phyloP scores from a whole-genome alignment of 2,888 invertebrate species.

The Adineta ricciae region DNA sequence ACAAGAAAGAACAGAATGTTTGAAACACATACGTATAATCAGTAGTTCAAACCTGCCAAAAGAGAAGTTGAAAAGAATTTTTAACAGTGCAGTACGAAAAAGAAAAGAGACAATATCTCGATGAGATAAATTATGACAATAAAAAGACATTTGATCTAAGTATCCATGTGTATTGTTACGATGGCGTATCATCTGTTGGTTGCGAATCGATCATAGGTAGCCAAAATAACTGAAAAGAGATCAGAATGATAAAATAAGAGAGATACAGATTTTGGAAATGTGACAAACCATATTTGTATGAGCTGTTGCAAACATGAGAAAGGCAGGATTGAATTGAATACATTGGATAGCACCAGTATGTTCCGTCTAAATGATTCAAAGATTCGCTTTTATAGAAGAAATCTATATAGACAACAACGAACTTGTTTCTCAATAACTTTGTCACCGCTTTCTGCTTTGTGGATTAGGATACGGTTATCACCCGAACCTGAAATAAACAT shows the following conservation, averaged over 20 bases:
- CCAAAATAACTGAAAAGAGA: slow-evolving; percentile 34
- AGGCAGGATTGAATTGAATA: slow-evolving; percentile 34
- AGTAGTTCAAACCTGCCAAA: not conserved
- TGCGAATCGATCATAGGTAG: slow-evolving; percentile 37
- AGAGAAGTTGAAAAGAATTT: not conserved
- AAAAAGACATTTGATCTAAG: not conserved
- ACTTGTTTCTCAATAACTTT: slow-evolving; percentile 53
- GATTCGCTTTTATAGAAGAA: too few species aligned
- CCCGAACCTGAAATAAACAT: slow-evolving; percentile 58
- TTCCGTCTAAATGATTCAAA: slow-evolving; percentile 60
- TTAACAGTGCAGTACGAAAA: not conserved
- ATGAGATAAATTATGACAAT: not conserved
- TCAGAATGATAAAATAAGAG: too few species aligned
- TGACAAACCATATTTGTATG: slow-evolving; percentile 27
- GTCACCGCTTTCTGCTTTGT: slow-evolving; percentile 91
- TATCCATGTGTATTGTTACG: not conserved
- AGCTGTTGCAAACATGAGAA: slow-evolving; percentile 32
- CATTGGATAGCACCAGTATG: slow-evolving; percentile 30
- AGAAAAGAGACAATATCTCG: not conserved
- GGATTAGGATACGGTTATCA: slow-evolving; percentile 87
- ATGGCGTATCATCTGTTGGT: not conserved
- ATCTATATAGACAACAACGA: too few species aligned
- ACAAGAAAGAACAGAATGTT: not conserved
- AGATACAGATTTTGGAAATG: too few species aligned
- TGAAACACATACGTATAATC: not conserved